Evolutionary conservation across 2,888 invertebrate species (phyloP).

Genomic region (Amphipyra berbera): DNA sequence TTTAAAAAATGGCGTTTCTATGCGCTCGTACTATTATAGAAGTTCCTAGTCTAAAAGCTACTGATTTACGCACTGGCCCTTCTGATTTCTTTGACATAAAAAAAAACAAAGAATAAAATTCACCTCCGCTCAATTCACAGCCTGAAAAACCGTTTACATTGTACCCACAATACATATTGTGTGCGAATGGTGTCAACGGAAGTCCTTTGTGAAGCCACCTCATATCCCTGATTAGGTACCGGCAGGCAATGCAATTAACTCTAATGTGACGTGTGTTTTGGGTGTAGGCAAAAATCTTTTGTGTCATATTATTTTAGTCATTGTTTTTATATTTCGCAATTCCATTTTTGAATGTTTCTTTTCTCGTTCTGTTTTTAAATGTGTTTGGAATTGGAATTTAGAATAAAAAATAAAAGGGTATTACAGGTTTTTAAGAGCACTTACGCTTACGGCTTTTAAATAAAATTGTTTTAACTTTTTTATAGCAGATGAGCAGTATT

Average conservation of each 20-base stretch:
- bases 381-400: conserved; percentile 7
- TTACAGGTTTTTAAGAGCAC: no score
- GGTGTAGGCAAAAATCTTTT: conserved; percentile 46
- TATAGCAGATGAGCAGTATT: no score
- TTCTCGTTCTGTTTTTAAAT: conserved; percentile 25
- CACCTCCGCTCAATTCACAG: conserved; percentile 14
- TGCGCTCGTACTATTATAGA: no score
- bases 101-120: conserved; percentile 10
- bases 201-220: conserved; percentile 61
- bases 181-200: conserved; percentile 62
- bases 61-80: neutral
- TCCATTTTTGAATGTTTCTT: conserved; percentile 38
- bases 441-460: no score
- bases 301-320: conserved; percentile 53
- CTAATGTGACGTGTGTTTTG: conserved; percentile 52
- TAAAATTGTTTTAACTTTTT: no score
- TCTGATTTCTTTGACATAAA: conserved; percentile 13
- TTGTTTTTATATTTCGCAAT: conserved; percentile 47
- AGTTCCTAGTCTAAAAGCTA: neutral
- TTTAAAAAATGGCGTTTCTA: no score
- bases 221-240: conserved; percentile 70
- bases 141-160: conserved; percentile 54
- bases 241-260: conserved; percentile 54
- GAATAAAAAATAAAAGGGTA: neutral
- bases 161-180: conserved; percentile 61